Evolutionary conservation across 2,888 invertebrate species (phyloP), one percentile per base, ranked within the genome.

Genomic region (Schizotus pectinicornis): DNA sequence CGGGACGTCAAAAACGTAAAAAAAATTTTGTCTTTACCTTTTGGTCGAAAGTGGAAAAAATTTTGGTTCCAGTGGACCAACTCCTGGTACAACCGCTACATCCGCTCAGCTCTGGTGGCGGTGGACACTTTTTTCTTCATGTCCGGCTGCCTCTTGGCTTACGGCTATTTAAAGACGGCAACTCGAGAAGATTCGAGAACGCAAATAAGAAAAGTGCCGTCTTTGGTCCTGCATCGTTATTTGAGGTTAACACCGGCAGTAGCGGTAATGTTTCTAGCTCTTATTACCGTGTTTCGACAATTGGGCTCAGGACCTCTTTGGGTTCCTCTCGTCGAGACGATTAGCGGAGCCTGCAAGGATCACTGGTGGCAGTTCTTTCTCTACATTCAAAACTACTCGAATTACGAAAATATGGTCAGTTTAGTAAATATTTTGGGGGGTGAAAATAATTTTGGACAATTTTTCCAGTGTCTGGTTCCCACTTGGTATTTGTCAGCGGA

Each of bases 91-190:
- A 57, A 65, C 6, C 66, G 61, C 14, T 75, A 74, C 54, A 54
- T 74, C 32, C 67, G 80, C 74, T 64, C 83, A 71, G 84, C 79
- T 65, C 63, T 82, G 0, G 76, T 85, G 3, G 83, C 85, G 1
- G 88, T 88, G 0, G 88, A 88, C 56, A 85, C 87, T 0, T 88
- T 88, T 73, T 86, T 88, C 70, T 79, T 85, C 41, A 75, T 88
- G 66, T 85, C 85, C 62, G 88, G 88, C 1, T 75, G 88, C 50
- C 75, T 88, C 1, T 80, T 83, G 56, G 81, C 85, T 1, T 84
- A 82, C 59, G 61, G 75, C 1, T 76, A 80, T 54, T 59, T 81
- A 2, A 79, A 78, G 64, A 67, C 41, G 9, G 35, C 49, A 12
- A 43, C 39, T 1, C 38, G 39, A 6, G 38, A 51, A 8, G 12